A percentile compares a stretch with the other conserved stretches of the same genome.
Evolutionary conservation across 2,888 invertebrate genomes (phyloP).

Genomic region (Andrena flavipes): DNA sequence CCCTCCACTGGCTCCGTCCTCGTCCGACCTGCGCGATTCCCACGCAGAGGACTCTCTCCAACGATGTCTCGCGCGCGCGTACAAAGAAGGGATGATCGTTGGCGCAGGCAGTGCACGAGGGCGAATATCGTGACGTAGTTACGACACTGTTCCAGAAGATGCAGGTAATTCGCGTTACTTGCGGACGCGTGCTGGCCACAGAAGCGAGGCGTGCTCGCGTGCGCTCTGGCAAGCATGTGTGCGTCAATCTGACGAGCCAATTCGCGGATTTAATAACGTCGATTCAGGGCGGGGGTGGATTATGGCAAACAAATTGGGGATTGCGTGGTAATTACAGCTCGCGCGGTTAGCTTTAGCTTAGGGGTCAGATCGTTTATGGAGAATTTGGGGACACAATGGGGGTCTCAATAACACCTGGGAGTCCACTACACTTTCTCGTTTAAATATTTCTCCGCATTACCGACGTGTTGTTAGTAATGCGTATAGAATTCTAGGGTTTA

Average conservation of each 20-base stretch:
- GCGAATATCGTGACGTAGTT: slow-evolving; percentile 56
- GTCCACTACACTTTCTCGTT: too few species aligned
- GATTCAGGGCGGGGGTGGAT: slow-evolving; percentile 20
- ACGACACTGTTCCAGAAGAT: slow-evolving; percentile 33
- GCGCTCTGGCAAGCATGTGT: slow-evolving; percentile 20
- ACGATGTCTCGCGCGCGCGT: slow-evolving; percentile 46
- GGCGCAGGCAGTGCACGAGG: slow-evolving; percentile 24
- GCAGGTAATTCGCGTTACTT: slow-evolving; percentile 41
- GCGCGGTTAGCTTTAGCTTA: too few species aligned
- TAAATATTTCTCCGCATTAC: too few species aligned
- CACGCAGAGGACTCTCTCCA: slow-evolving; percentile 13
- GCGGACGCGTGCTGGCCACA: slow-evolving; percentile 11
- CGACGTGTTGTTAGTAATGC: too few species aligned
- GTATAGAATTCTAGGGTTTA: too few species aligned
- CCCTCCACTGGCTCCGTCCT: slow-evolving; percentile 7
- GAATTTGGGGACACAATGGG: too few species aligned
- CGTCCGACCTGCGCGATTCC: background rate
- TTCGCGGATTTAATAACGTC: slow-evolving; percentile 14
- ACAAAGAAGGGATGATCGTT: slow-evolving; percentile 28
- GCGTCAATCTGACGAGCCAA: slow-evolving; percentile 32
- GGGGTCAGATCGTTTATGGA: too few species aligned
- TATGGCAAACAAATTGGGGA: background rate
- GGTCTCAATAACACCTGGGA: too few species aligned
- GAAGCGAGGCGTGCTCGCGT: slow-evolving; percentile 21
- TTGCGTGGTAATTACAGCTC: slow-evolving; percentile 4